A percentile compares a stretch with the other conserved stretches of the same genome.
Conservation (phyloP, 2,113 vertebrate genomes). For the Collichthys lucidus region DNA sequence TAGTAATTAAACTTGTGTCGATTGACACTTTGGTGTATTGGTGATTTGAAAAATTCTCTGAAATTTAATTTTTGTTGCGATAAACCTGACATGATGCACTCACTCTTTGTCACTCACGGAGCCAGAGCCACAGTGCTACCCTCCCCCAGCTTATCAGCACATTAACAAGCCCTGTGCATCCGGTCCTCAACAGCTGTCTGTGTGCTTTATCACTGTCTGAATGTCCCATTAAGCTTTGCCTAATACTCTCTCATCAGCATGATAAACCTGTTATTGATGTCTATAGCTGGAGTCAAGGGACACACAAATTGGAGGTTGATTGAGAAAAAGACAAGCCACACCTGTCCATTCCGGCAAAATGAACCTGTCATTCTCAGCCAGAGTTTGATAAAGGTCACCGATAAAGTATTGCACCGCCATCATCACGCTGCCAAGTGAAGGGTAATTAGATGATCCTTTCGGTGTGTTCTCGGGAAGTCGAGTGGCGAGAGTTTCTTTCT, state of each 20-base stretch:
- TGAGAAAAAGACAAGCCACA: conserved; percentile 59
- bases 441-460: conserved; percentile 46
- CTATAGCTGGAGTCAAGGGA: conserved; percentile 59
- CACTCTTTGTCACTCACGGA: conserved; percentile 11
- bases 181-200: conserved; percentile 73
- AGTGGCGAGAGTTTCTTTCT: neutral
- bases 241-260: conserved; percentile 75
- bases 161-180: conserved; percentile 71
- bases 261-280: conserved; percentile 75
- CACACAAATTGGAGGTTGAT: conserved; percentile 60
- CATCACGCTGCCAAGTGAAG: conserved; percentile 32
- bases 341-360: conserved; percentile 51
- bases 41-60: conserved; percentile 5
- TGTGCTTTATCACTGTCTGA: conserved; percentile 72
- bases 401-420: conserved; percentile 36
- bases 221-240: conserved; percentile 72
- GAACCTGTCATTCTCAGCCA: conserved; percentile 41
- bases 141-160: conserved; percentile 54
- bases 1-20: conserved; percentile 10
- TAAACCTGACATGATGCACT: conserved; percentile 29
- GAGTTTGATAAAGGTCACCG: conserved; percentile 60
- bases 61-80: conserved; percentile 10
- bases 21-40: neutral
- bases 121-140: conserved; percentile 13
- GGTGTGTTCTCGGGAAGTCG: neutral